Evolutionary conservation across 92 coral and sea anemone species (phyloP).

Genomic region (Actinostola sp.): DNA sequence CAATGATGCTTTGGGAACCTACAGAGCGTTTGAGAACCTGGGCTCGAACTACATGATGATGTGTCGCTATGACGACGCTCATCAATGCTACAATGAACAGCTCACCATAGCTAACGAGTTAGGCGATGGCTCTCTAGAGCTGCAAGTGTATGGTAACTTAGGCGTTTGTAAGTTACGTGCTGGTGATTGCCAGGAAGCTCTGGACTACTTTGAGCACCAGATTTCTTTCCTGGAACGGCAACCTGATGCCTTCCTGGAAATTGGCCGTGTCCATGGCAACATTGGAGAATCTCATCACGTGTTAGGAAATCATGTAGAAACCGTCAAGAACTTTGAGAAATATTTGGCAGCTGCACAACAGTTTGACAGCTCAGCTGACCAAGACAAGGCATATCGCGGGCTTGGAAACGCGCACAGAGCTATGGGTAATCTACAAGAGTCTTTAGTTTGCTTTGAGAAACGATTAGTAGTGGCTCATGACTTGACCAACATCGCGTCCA

Average conservation of each 20-base stretch:
- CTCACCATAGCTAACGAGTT: constrained; percentile 76
- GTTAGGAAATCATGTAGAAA: constrained; percentile 82
- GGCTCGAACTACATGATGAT: constrained; percentile 74
- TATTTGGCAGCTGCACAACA: constrained; percentile 89
- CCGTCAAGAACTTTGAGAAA: constrained; percentile 72
- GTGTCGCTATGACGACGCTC: constrained; percentile 72
- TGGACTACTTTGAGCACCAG: constrained; percentile 84
- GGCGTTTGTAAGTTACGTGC: constrained; percentile 78
- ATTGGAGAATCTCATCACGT: constrained; percentile 83
- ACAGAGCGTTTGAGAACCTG: constrained; percentile 83
- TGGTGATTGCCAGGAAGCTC: constrained; percentile 76
- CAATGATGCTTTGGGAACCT: constrained; percentile 69
- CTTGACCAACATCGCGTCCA: constrained; percentile 83
- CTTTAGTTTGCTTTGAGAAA: constrained; percentile 95
- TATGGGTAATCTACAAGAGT: constrained; percentile 93
- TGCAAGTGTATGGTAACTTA: constrained; percentile 82
- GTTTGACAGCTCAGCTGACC: constrained; percentile 84
- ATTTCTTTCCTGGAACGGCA: constrained; percentile 77
- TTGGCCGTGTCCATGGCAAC: constrained; percentile 95
- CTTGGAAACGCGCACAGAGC: constrained; percentile 91
- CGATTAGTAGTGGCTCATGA: constrained; percentile 95
- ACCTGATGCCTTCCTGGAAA: constrained; percentile 77
- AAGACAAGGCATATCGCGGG: constrained; percentile 98
- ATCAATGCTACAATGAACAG: constrained; percentile 81
- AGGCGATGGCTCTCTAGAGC: constrained; percentile 68